Percentiles rank a stretch among this genome's conserved stretches.
phyloP scores from a whole-genome alignment of 2,888 invertebrate species.

The Argyresthia goedartella region DNA sequence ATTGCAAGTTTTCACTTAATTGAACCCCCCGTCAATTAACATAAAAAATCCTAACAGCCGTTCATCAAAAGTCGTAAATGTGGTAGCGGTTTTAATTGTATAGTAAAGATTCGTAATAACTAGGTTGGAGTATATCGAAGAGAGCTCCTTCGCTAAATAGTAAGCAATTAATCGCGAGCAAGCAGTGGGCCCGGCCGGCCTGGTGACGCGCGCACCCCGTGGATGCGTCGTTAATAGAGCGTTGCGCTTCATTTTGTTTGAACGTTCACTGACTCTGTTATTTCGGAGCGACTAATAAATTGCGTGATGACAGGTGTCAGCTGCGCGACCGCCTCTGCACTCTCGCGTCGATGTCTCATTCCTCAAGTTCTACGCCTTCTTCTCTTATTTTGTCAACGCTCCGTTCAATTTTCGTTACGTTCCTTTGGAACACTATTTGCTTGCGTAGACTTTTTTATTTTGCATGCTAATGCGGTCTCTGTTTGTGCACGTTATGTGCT shows the following conservation, averaged over 20 bases:
- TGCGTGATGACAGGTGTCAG: constrained; percentile 71
- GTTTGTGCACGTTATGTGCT: neutral
- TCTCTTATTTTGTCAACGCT: constrained; percentile 70
- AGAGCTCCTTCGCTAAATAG: constrained; percentile 19
- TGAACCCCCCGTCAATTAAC: constrained; percentile 4
- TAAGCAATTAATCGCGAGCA: constrained; percentile 45
- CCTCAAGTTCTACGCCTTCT: constrained; percentile 66
- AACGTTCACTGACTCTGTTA: constrained; percentile 66
- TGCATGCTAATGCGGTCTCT: constrained; percentile 32
- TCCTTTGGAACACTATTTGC: constrained; percentile 53
- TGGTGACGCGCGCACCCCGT: constrained; percentile 45
- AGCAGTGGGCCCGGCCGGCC: constrained; percentile 20
- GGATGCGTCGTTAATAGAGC: constrained; percentile 64
- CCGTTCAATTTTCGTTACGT: constrained; percentile 62
- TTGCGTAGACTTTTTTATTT: constrained; percentile 27
- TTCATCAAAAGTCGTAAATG: constrained; percentile 20
- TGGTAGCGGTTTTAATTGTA: constrained; percentile 23
- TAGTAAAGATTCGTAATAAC: constrained; percentile 20
- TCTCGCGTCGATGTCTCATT: constrained; percentile 71
- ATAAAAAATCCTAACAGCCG: constrained; percentile 17
- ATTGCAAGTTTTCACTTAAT: neutral
- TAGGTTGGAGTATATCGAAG: constrained; percentile 14
- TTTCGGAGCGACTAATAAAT: constrained; percentile 69
- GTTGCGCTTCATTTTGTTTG: constrained; percentile 65
- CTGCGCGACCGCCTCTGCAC: constrained; percentile 70